A percentile compares a stretch with the other conserved stretches of the same genome.
These are phyloP conservation scores for Diabrotica virgifera DNA, from an alignment of 1,140 invertebrate species.

Conservation along the genomic window DNA sequence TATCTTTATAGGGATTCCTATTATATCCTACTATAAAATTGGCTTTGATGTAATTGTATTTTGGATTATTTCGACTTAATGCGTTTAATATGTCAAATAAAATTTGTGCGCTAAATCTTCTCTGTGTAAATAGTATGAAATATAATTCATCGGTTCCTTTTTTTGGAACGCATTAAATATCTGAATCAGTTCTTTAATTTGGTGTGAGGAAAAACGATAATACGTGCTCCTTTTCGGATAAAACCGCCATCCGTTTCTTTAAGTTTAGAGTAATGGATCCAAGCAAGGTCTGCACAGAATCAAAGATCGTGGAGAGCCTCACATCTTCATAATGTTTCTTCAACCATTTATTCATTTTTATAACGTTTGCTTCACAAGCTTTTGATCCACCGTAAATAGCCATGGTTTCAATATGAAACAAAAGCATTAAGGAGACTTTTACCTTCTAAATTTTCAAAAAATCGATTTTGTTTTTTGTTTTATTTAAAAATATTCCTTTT, in stretches of 20 bases:
- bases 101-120: conserved; percentile 73
- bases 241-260: conserved; percentile 39
- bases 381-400: too few species aligned
- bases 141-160: conserved; percentile 50
- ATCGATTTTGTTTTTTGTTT: too few species aligned
- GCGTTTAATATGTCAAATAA: conserved; percentile 67
- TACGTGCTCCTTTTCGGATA: conserved; percentile 29
- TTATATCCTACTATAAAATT: conserved; percentile 75
- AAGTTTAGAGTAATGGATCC: conserved; percentile 43
- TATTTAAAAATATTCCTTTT: too few species aligned
- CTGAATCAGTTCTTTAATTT: conserved; percentile 6
- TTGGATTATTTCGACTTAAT: conserved; percentile 47
- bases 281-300: conserved; percentile 46
- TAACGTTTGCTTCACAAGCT: too few species aligned
- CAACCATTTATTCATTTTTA: too few species aligned
- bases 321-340: conserved; percentile 52
- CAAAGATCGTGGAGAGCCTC: conserved; percentile 49
- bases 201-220: conserved; percentile 29
- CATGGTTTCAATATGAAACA: too few species aligned
- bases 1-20: conserved; percentile 53
- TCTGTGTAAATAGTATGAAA: conserved; percentile 80
- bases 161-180: conserved; percentile 52
- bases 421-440: too few species aligned
- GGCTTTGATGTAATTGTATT: conserved; percentile 59
- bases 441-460: too few species aligned